Evolutionary conservation across 2,113 vertebrate species (phyloP).

Genomic region (Callocephalon fimbriatum): DNA sequence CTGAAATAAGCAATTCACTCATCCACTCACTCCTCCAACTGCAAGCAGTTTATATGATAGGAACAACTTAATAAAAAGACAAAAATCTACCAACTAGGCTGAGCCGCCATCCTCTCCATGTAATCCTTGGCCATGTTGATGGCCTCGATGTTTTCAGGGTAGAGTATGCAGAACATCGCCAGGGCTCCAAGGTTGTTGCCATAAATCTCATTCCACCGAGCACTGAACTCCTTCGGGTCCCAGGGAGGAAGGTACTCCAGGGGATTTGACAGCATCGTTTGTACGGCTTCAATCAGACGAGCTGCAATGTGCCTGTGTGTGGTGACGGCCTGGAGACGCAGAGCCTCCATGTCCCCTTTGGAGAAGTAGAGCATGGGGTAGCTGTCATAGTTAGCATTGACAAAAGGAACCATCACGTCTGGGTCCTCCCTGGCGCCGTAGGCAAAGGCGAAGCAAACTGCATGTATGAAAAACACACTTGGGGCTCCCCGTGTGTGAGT

Average conservation of each 20-base stretch:
- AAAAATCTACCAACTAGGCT: constrained; percentile 99
- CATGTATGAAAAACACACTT: constrained; percentile 94
- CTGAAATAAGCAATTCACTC: neutral
- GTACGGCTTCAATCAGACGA: constrained; percentile 85
- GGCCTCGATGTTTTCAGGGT: constrained; percentile 91
- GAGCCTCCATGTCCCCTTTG: constrained; percentile 81
- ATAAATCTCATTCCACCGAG: constrained; percentile 97
- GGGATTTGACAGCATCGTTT: constrained; percentile 89
- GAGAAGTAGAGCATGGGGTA: constrained; percentile 97
- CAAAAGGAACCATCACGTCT: constrained; percentile 85
- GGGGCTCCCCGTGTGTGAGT: constrained; percentile 95
- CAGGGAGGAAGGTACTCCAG: constrained; percentile 94
- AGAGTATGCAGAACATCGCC: constrained; percentile 95
- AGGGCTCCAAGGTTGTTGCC: constrained; percentile 95
- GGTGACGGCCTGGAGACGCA: constrained; percentile 80
- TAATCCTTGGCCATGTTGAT: constrained; percentile 90
- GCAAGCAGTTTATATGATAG: constrained; percentile 49
- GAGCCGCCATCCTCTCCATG: constrained; percentile 99
- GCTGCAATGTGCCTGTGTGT: constrained; percentile 85
- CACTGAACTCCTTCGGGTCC: constrained; percentile 90
- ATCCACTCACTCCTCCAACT: neutral
- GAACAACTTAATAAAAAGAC: constrained; percentile 65
- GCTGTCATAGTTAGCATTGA: constrained; percentile 91
- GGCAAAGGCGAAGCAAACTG: constrained; percentile 80
- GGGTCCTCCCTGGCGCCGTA: constrained; percentile 70